Conservation (phyloP, 2,888 invertebrate genomes). For the Cantharis rustica region DNA sequence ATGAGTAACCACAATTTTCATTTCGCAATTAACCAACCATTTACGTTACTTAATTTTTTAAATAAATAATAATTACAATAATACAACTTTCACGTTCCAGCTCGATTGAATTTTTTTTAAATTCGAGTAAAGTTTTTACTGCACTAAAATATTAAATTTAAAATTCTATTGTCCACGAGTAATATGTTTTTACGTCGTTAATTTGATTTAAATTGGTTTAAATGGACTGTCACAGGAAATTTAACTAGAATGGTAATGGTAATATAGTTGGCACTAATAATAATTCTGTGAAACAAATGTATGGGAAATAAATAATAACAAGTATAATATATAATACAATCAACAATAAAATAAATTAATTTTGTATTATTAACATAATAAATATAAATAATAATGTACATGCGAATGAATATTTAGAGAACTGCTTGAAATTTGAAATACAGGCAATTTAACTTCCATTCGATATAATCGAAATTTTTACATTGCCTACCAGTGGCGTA, state of each 20-base stretch:
- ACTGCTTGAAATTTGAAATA: not conserved
- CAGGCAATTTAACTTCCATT: not conserved
- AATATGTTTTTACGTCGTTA: slow-evolving; percentile 2
- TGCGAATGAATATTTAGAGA: not conserved
- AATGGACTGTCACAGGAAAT: slow-evolving; percentile 5
- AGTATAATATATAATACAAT: not conserved
- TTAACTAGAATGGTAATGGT: not conserved
- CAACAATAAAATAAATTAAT: not conserved
- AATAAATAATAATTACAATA: not conserved
- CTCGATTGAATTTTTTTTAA: not conserved
- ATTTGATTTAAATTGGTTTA: slow-evolving; percentile 4
- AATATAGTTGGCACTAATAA: not conserved
- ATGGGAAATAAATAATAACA: not conserved
- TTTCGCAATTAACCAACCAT: not conserved
- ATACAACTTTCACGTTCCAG: not conserved
- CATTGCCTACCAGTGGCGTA: not conserved
- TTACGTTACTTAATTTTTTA: not conserved
- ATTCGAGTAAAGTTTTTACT: not conserved
- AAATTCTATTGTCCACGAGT: not conserved
- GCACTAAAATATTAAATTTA: not conserved
- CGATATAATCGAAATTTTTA: not conserved
- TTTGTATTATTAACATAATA: not conserved
- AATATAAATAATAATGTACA: not conserved
- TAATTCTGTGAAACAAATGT: not conserved
- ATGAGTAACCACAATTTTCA: not conserved